Base-by-base conservation (phyloP, 2,113 vertebrate genomes). In the Pelobates fuscus region DNA sequence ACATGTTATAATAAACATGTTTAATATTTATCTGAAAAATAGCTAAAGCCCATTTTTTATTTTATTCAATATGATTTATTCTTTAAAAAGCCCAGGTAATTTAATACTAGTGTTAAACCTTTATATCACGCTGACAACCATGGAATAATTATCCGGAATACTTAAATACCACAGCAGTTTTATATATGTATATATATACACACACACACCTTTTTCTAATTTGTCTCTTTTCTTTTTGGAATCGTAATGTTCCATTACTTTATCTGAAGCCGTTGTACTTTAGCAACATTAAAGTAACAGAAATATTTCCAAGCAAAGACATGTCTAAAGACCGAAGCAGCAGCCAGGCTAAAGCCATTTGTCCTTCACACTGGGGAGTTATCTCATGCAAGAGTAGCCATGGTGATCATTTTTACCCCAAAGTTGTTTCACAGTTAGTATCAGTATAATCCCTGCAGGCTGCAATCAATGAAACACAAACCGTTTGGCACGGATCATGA, bases 401-500 rank as follows among this genome's bases (percentile, higher is more conserved):
- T 81, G 83, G 79, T 85, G 82, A 89, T 80, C 74, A 81, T 82
- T 84, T 83, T 80, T 80, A 79, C 67, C 68, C 62, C 70, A 61
- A 79, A 15, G 59, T 76, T 77, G 80, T 82, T 79, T 62, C 77
- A 73, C 46, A 65, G 80, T 71, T 78, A 82, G 84, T 81, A 81
- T 44, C 25, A 8, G 70, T 67, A 80, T 57, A 83, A 82, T 72
- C 46, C 10, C 85, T 72, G 78, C 25, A 81, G 81, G 79, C 49
- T 80, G 49, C 74, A 81, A 85, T 89, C 86, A 84, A 81, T 83
- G 81, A 52, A 78, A 83, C 69, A 78, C 20, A 85, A 80, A 83
- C 0, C 20, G 78, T 84, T 86, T 67, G 41, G 64, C 79, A 84
- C 55, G 78, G 75, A 83, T 67, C 78, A 83, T 70, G 20, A 32